These are phyloP conservation scores for Numida meleagris DNA, from an alignment of 2,113 vertebrate genomes.

Conservation along the genomic window DNA sequence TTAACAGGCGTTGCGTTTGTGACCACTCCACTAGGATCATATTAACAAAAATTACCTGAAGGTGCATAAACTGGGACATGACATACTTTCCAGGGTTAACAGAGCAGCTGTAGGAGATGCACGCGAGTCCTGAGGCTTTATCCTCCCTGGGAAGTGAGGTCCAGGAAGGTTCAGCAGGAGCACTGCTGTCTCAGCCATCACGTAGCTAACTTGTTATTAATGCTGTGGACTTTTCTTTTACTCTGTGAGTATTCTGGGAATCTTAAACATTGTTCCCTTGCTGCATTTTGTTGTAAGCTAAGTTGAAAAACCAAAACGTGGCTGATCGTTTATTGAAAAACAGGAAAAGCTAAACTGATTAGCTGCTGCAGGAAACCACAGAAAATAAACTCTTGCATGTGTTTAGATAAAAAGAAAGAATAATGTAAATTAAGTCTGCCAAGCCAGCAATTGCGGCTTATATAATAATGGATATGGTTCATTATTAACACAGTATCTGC, in stretches of 20 bases:
- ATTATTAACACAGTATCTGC: neutral
- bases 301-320: neutral
- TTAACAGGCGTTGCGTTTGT: neutral
- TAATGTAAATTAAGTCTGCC: conserved; percentile 11
- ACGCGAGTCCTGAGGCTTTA: neutral
- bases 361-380: neutral
- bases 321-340: neutral
- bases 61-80: rapidly evolving
- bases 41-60: neutral
- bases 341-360: neutral
- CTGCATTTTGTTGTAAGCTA: neutral
- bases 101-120: neutral
- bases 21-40: neutral
- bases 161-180: neutral
- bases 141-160: neutral
- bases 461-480: neutral
- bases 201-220: neutral
- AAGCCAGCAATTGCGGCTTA: conserved; percentile 8
- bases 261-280: neutral
- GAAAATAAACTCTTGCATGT: neutral
- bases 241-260: neutral
- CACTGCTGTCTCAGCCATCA: neutral
- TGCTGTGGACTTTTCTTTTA: neutral
- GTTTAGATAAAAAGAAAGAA: conserved; percentile 16
- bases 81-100: rapidly evolving